A percentile compares a stretch with the other conserved stretches of the same genome.
phyloP scores from a whole-genome alignment of 2,888 invertebrate species.

The Apamea epomidion region DNA sequence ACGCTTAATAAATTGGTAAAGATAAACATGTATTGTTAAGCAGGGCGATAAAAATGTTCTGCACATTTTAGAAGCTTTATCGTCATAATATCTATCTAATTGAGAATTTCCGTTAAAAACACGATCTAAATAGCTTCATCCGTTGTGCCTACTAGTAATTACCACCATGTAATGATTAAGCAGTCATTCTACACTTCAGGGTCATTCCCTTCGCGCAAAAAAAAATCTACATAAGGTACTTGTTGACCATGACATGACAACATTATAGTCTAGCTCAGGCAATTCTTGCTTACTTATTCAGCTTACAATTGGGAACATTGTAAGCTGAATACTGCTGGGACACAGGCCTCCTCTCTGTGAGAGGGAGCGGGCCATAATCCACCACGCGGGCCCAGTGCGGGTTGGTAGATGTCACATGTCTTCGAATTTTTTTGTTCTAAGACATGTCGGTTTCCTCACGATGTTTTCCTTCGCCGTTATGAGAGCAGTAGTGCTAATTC shows the following conservation, averaged over 20 bases:
- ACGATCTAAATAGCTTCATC: slow-evolving; percentile 28
- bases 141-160: slow-evolving; percentile 22
- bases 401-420: too few relatives aligned
- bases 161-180: neutral
- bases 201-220: neutral
- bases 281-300: too few relatives aligned
- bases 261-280: neutral
- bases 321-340: too few relatives aligned
- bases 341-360: too few relatives aligned
- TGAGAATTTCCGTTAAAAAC: slow-evolving; percentile 38
- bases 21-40: neutral
- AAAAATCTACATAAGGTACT: neutral
- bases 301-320: too few relatives aligned
- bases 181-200: slow-evolving; percentile 11
- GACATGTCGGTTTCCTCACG: too few relatives aligned
- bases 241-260: neutral
- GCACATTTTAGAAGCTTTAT: slow-evolving; percentile 10
- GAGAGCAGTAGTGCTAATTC: too few relatives aligned
- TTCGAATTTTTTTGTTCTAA: too few relatives aligned
- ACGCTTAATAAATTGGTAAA: neutral
- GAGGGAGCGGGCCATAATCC: too few relatives aligned
- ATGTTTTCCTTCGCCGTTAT: too few relatives aligned
- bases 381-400: too few relatives aligned
- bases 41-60: neutral
- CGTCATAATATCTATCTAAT: slow-evolving; percentile 10